phyloP scores from a whole-genome alignment of 2,113 vertebrate genomes.

The Macrotis lagotis region DNA sequence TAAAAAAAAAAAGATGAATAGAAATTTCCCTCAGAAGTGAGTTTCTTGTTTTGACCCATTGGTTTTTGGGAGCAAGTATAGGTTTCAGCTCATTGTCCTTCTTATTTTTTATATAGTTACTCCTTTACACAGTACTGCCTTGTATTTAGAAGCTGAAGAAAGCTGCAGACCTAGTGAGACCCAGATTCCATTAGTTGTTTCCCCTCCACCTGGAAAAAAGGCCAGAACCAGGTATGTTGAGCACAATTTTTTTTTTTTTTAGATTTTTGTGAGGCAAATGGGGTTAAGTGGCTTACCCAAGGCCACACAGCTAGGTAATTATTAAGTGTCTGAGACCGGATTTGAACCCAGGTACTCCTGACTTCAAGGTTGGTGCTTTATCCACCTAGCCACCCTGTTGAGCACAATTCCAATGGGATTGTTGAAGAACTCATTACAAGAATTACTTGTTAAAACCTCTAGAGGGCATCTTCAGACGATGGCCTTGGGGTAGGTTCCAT shows the following conservation, averaged over 20 bases:
- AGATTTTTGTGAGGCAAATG: too few relatives aligned
- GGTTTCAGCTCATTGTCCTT: background rate
- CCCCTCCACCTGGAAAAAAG: background rate
- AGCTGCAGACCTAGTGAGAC: background rate
- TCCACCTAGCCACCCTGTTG: too few relatives aligned
- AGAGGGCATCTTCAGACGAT: background rate
- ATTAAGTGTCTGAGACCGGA: too few relatives aligned
- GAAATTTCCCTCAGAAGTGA: background rate
- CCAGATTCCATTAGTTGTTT: background rate
- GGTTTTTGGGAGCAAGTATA: background rate
- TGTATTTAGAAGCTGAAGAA: background rate
- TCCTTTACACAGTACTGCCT: background rate
- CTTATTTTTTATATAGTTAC: background rate
- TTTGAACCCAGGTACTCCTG: too few relatives aligned
- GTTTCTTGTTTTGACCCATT: background rate
- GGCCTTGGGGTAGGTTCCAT: rapidly evolving
- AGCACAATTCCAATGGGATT: background rate
- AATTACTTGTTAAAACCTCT: background rate
- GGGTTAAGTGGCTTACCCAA: too few relatives aligned
- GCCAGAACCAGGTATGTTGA: background rate
- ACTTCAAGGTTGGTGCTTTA: too few relatives aligned
- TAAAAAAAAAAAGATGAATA: background rate
- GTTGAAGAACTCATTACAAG: background rate
- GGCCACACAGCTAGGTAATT: too few relatives aligned
- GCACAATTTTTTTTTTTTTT: too few relatives aligned